Percentiles rank a stretch among this genome's conserved stretches.
phyloP scores from a whole-genome alignment of 2,888 invertebrate species.

The Microchrysa polita region DNA sequence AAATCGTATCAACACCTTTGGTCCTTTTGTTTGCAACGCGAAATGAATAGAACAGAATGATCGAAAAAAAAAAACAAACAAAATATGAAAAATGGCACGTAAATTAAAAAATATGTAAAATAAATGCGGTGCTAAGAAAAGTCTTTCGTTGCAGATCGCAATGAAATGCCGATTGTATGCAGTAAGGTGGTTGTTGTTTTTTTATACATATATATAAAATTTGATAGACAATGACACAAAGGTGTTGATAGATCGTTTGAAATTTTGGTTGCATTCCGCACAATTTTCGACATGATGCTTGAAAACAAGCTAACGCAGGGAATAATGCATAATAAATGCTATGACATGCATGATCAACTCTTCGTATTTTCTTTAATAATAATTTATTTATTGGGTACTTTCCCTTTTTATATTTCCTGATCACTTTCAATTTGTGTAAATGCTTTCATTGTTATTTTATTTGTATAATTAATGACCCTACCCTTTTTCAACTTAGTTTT shows the following conservation, averaged over 20 bases:
- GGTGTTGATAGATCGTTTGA: neutral
- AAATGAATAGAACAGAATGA: neutral
- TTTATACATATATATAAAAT: neutral
- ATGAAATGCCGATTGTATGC: neutral
- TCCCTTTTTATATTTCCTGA: neutral
- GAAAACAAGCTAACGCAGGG: neutral
- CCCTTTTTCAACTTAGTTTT: slow-evolving; percentile 39
- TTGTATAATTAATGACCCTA: slow-evolving; percentile 28
- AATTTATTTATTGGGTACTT: neutral
- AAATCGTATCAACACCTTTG: slow-evolving; percentile 26
- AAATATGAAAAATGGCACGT: slow-evolving; percentile 45
- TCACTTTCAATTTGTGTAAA: slow-evolving; percentile 31
- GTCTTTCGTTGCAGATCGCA: too few species aligned
- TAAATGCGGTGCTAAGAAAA: slow-evolving; percentile 5
- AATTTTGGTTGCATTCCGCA: neutral
- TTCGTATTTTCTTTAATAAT: slow-evolving; percentile 16
- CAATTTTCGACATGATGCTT: neutral
- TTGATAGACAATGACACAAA: neutral
- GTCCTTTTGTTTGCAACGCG: slow-evolving; percentile 28
- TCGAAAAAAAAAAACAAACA: too few species aligned
- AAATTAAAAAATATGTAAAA: slow-evolving; percentile 11
- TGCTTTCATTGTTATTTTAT: slow-evolving; percentile 16
- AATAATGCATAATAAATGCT: neutral
- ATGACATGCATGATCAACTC: slow-evolving; percentile 20
- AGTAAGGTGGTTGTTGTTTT: neutral